Percentiles rank a stretch among this genome's conserved stretches.
These are phyloP conservation scores for Meiosimyza decipiens DNA, from an alignment of 2,888 invertebrate genomes.

Conservation along the genomic window DNA sequence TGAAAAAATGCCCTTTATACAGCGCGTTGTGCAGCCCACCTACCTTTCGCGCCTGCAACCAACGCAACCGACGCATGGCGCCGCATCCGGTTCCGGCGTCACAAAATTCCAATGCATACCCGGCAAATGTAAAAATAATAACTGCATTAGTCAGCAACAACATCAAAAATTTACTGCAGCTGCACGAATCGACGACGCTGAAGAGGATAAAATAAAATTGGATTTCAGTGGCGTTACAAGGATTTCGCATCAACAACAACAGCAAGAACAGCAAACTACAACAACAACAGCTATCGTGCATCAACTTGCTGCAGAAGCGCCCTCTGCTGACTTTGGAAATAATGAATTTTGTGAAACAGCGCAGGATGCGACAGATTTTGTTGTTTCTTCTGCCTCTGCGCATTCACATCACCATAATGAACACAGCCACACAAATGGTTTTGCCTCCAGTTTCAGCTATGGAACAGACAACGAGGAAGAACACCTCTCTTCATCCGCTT, in stretches of 20 bases:
- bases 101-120: slow-evolving; percentile 55
- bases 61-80: slow-evolving; percentile 68
- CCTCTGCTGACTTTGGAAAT: slow-evolving; percentile 5
- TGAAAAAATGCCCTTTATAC: slow-evolving; percentile 84
- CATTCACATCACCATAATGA: slow-evolving; percentile 37
- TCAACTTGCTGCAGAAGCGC: slow-evolving; percentile 30
- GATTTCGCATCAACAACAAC: not conserved
- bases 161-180: slow-evolving; percentile 40
- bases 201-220: slow-evolving; percentile 6
- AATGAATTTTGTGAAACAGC: slow-evolving; percentile 28
- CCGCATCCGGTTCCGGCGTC: slow-evolving; percentile 44
- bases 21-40: slow-evolving; percentile 85
- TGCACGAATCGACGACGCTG: not conserved
- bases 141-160: slow-evolving; percentile 58
- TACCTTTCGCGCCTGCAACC: slow-evolving; percentile 67
- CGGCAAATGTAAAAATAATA: slow-evolving; percentile 61
- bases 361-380: slow-evolving; percentile 21
- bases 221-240: slow-evolving; percentile 22
- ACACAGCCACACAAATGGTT: slow-evolving; percentile 44
- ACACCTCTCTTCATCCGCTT: slow-evolving; percentile 39
- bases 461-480: slow-evolving; percentile 52
- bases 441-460: slow-evolving; percentile 50
- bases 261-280: slow-evolving; percentile 1
- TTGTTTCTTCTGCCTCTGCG: slow-evolving; percentile 20
- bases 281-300: slow-evolving; percentile 28